phyloP scores from a whole-genome alignment of 2,888 invertebrate species.

The Helicoverpa assulta region DNA sequence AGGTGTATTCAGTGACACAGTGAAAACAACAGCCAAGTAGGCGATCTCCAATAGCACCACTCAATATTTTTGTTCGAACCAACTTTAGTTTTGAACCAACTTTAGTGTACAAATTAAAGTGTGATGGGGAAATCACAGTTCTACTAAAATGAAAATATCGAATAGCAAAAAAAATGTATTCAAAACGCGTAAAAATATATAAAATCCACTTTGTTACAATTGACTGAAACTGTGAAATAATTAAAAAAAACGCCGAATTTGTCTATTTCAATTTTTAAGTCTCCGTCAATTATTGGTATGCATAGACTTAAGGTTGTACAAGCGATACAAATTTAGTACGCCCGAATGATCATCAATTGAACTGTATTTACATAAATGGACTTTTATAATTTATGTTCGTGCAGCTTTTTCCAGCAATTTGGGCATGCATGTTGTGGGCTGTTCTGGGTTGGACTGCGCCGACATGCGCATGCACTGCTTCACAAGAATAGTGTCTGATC shows the following conservation, averaged over 20 bases:
- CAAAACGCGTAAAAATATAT: slow-evolving; percentile 21
- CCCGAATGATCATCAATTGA: not conserved
- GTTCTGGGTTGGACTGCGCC: not conserved
- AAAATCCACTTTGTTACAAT: slow-evolving; percentile 4
- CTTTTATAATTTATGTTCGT: slow-evolving; percentile 26
- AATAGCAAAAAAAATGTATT: slow-evolving; percentile 25
- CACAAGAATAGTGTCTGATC: slow-evolving; percentile 5
- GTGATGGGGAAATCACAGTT: not conserved
- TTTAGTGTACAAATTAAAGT: too few species aligned
- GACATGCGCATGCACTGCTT: not conserved
- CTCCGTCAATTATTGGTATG: slow-evolving; percentile 8
- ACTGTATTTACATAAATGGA: slow-evolving; percentile 6
- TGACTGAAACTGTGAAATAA: slow-evolving; percentile 4
- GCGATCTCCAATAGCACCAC: too few species aligned
- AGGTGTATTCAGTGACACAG: too few species aligned
- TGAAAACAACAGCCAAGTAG: too few species aligned
- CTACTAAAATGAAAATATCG: not conserved
- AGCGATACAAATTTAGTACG: not conserved
- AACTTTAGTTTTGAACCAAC: too few species aligned
- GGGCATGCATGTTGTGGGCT: not conserved
- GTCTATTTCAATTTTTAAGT: slow-evolving; percentile 8
- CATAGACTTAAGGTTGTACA: not conserved
- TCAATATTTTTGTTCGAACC: too few species aligned
- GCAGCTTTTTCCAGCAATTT: slow-evolving; percentile 2
- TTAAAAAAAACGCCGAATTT: slow-evolving; percentile 8